Percentiles rank a stretch among this genome's conserved stretches.
These are phyloP conservation scores for Aplysia californica DNA, from an alignment of 1,140 invertebrate species.

Conservation along the genomic window DNA sequence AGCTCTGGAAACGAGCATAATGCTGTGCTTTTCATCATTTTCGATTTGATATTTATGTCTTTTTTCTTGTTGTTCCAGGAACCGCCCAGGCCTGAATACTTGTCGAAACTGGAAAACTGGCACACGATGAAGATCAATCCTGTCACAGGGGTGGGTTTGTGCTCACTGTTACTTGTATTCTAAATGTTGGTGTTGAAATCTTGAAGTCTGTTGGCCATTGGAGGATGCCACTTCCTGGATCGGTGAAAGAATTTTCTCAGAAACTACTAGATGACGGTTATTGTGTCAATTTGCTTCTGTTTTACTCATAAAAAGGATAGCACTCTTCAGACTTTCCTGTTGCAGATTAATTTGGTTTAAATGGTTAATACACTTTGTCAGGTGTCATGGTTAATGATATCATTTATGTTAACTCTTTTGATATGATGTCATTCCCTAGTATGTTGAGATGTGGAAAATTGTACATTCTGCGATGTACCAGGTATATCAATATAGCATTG, in stretches of 20 bases:
- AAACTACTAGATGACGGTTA: not conserved
- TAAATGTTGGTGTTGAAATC: not conserved
- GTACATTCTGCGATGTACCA: too few species aligned
- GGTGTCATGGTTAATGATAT: too few species aligned
- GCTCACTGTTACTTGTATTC: not conserved
- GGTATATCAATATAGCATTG: too few species aligned
- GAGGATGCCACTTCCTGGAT: not conserved
- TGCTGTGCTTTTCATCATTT: not conserved
- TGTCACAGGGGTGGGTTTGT: constrained; percentile 73
- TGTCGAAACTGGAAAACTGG: constrained; percentile 54
- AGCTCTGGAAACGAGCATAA: not conserved
- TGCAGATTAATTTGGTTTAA: too few species aligned
- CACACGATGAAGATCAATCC: constrained; percentile 52
- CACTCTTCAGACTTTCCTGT: too few species aligned
- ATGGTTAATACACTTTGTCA: too few species aligned
- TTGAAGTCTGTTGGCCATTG: not conserved
- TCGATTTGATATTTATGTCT: not conserved
- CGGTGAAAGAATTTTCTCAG: not conserved
- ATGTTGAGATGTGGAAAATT: too few species aligned
- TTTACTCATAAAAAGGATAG: not conserved
- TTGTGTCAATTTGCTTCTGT: not conserved
- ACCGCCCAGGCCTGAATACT: constrained; percentile 61
- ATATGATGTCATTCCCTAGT: too few species aligned
- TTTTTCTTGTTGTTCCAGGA: constrained; percentile 38
- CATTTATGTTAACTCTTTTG: too few species aligned